phyloP scores from a whole-genome alignment of 2,113 vertebrate genomes.

The Shinisaurus crocodilurus region DNA sequence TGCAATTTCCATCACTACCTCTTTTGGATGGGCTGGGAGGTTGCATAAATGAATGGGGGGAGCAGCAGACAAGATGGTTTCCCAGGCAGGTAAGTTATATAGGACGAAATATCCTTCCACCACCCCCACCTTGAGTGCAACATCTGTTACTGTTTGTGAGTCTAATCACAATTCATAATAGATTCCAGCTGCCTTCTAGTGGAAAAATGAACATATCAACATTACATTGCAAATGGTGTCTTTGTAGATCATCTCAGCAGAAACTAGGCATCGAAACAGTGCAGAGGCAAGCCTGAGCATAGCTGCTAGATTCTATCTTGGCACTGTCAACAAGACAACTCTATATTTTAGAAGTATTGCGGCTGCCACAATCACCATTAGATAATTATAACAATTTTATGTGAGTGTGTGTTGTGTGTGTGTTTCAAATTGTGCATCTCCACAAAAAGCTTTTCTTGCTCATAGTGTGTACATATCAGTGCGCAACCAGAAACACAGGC shows the following conservation, averaged over 20 bases:
- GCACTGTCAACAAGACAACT: rapidly evolving
- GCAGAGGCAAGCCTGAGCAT: background rate
- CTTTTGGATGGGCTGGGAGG: background rate
- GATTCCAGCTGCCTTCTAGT: slow-evolving; percentile 66
- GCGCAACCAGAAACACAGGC: background rate
- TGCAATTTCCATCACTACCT: background rate
- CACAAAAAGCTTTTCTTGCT: background rate
- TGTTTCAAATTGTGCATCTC: background rate
- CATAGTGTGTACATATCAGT: background rate
- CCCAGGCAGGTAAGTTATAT: slow-evolving; percentile 12
- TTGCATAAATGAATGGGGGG: background rate
- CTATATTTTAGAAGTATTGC: background rate
- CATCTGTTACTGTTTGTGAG: slow-evolving; percentile 62
- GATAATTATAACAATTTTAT: background rate
- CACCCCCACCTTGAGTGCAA: background rate
- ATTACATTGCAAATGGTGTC: slow-evolving; percentile 58
- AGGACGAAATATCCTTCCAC: background rate
- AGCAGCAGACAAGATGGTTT: background rate
- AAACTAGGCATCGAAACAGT: slow-evolving; percentile 42
- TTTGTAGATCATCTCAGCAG: slow-evolving; percentile 60
- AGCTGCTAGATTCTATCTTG: slow-evolving; percentile 17
- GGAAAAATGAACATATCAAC: slow-evolving; percentile 65
- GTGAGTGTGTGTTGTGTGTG: background rate
- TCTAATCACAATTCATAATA: slow-evolving; percentile 57
- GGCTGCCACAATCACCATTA: background rate